Conservation (phyloP, 2,113 vertebrate species). For the Tragelaphus strepsiceros region DNA sequence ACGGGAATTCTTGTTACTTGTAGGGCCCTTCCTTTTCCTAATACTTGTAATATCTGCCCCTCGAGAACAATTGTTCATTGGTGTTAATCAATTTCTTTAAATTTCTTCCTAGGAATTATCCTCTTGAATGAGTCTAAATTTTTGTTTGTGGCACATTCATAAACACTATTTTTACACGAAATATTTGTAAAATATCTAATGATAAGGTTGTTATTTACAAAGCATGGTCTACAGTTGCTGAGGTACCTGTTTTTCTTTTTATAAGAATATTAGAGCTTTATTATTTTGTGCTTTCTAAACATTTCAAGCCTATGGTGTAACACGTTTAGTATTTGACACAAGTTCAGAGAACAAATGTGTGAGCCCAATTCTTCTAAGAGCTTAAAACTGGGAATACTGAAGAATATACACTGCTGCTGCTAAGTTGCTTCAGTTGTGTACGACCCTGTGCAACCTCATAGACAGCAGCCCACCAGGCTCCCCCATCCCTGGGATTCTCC, state of each 20-base stretch:
- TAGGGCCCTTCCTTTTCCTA: not conserved
- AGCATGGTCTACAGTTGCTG: not conserved
- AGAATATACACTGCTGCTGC: not conserved
- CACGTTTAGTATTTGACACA: not conserved
- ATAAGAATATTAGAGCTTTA: not conserved
- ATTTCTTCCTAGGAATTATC: not conserved
- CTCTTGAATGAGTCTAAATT: not conserved
- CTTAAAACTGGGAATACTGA: not conserved
- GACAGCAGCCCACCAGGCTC: too few species aligned
- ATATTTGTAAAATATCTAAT: constrained; percentile 5
- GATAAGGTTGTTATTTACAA: not conserved
- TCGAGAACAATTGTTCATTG: not conserved
- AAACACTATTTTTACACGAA: not conserved
- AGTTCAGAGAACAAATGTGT: not conserved
- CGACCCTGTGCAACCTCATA: too few species aligned
- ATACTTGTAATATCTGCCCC: not conserved
- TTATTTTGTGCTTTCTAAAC: not conserved
- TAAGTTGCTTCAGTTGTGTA: too few species aligned
- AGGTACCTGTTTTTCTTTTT: not conserved
- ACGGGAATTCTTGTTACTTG: not conserved
- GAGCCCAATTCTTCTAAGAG: not conserved
- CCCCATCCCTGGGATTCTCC: too few species aligned
- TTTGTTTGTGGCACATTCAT: not conserved
- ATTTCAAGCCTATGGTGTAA: not conserved
- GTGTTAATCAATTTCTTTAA: not conserved